Conservation (phyloP, 1,140 invertebrate genomes). For the Hermetia illucens region DNA sequence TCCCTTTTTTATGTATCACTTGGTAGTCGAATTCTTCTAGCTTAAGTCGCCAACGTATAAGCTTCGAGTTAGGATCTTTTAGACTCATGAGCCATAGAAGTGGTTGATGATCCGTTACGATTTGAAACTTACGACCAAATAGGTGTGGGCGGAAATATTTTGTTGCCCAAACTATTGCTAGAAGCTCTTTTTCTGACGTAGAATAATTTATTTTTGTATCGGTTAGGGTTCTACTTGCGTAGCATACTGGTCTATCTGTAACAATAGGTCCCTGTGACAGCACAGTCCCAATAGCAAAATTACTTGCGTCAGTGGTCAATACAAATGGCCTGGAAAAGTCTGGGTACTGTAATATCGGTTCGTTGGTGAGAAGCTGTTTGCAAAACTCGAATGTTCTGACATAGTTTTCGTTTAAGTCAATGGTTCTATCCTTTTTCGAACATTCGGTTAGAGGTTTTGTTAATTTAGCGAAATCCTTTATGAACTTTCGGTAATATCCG, state of each 20-base stretch:
- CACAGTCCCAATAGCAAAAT: constrained; percentile 2
- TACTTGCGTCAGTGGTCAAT: constrained; percentile 18
- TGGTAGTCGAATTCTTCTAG: constrained; percentile 19
- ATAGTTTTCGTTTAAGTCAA: constrained; percentile 12
- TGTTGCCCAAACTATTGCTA: constrained; percentile 25
- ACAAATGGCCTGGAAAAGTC: constrained; percentile 20
- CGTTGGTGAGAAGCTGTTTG: constrained; percentile 16
- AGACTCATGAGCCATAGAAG: constrained; percentile 25
- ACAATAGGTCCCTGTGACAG: constrained; percentile 13
- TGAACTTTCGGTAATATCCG: constrained; percentile 10
- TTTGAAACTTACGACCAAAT: constrained; percentile 18
- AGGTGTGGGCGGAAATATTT: constrained; percentile 30
- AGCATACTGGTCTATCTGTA: constrained; percentile 15
- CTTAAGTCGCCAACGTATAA: constrained; percentile 13
- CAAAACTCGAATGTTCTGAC: constrained; percentile 13
- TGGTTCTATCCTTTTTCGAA: constrained; percentile 10
- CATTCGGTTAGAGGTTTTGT: constrained; percentile 15
- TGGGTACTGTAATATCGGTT: constrained; percentile 17
- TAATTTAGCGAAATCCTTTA: constrained; percentile 13
- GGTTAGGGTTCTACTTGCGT: constrained; percentile 11
- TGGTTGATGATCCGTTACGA: constrained; percentile 7
- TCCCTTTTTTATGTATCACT: constrained; percentile 19
- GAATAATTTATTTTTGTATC: constrained; percentile 14
- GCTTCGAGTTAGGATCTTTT: constrained; percentile 19
- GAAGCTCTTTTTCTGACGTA: constrained; percentile 20